Evolutionary conservation across 2,113 vertebrate species (phyloP).

Genomic region (Calcarius ornatus): DNA sequence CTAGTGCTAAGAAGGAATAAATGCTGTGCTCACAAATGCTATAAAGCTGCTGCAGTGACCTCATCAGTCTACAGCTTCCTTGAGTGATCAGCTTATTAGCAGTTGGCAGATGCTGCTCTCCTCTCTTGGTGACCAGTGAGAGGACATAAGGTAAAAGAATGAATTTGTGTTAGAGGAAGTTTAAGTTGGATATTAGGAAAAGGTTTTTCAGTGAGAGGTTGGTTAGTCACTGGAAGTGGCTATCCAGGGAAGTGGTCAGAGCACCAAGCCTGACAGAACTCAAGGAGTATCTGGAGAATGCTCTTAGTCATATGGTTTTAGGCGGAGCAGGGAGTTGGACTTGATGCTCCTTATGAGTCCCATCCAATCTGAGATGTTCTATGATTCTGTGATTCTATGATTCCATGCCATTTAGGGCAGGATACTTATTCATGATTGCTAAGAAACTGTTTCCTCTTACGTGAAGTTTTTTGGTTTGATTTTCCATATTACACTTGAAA

Average conservation of each 20-base stretch:
- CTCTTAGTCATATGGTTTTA: neutral
- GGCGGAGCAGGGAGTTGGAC: neutral
- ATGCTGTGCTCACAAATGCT: neutral
- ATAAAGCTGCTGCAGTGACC: neutral
- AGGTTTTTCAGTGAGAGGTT: neutral
- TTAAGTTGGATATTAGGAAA: neutral
- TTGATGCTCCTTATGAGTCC: neutral
- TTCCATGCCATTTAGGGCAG: neutral
- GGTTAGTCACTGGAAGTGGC: neutral
- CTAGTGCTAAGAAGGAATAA: neutral
- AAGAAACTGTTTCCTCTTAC: neutral
- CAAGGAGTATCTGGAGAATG: neutral
- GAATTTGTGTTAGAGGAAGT: neutral
- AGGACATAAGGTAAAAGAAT: neutral
- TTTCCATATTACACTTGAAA: neutral
- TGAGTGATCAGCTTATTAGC: rapidly evolving
- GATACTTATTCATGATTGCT: neutral
- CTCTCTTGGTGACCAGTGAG: neutral
- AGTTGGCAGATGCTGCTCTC: no score
- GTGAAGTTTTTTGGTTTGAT: neutral
- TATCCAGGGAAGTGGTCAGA: rapidly evolving
- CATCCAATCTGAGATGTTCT: neutral
- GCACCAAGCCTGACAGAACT: neutral
- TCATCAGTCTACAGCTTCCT: neutral
- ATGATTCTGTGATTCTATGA: neutral